Percentiles rank a stretch among this genome's conserved stretches.
Conservation (phyloP, 1,140 invertebrate genomes). For the Hyposmocoma kahamanoa region DNA sequence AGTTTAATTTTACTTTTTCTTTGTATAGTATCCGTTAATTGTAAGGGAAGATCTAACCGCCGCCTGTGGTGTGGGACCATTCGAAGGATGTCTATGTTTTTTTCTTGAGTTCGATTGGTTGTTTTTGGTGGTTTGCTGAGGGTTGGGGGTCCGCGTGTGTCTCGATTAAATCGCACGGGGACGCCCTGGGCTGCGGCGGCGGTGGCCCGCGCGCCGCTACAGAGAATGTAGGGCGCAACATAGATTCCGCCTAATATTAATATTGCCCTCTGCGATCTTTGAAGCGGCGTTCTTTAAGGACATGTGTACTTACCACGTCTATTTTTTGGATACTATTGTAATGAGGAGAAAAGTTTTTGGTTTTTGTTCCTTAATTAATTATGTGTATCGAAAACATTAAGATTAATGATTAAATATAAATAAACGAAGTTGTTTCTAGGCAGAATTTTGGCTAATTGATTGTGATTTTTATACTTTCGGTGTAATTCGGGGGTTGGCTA, state of each 20-base stretch:
- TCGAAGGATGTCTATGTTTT: slow-evolving; percentile 21
- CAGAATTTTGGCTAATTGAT: slow-evolving; percentile 55
- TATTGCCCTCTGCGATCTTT: slow-evolving; percentile 61
- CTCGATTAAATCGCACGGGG: too few relatives aligned
- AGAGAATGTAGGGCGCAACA: slow-evolving; percentile 59
- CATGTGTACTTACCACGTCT: slow-evolving; percentile 60
- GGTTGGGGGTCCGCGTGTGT: neutral
- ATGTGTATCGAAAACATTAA: slow-evolving; percentile 71
- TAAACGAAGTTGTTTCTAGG: slow-evolving; percentile 47
- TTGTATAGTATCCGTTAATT: slow-evolving; percentile 64
- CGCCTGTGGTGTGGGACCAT: slow-evolving; percentile 20
- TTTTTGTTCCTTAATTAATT: slow-evolving; percentile 75
- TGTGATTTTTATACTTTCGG: slow-evolving; percentile 66
- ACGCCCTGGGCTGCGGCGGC: slow-evolving; percentile 20
- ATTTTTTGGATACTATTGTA: slow-evolving; percentile 62
- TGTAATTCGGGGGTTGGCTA: slow-evolving; percentile 41
- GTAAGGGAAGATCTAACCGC: slow-evolving; percentile 43
- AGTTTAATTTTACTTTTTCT: slow-evolving; percentile 63
- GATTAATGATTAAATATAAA: slow-evolving; percentile 69
- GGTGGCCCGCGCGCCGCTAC: slow-evolving; percentile 40
- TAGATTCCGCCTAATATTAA: slow-evolving; percentile 71
- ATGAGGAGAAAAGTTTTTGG: slow-evolving; percentile 63
- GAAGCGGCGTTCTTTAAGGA: slow-evolving; percentile 51
- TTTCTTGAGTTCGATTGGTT: slow-evolving; percentile 5
- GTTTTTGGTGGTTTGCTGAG: too few relatives aligned